A percentile compares a stretch with the other conserved stretches of the same genome.
These are phyloP conservation scores for Leucophora obtusa DNA, from an alignment of 2,888 invertebrate species.

Conservation along the genomic window DNA sequence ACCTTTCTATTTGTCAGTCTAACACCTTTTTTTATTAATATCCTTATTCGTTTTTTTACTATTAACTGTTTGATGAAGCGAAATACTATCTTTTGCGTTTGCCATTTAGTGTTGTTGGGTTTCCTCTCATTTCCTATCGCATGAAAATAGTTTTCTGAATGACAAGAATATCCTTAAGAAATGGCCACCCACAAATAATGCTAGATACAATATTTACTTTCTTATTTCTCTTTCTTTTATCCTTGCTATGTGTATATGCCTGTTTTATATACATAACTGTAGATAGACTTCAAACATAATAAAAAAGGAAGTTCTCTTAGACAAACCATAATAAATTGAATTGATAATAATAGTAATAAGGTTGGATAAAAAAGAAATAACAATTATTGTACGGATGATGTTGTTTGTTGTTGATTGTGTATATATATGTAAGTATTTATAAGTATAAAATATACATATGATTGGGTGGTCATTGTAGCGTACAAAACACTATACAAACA, in stretches of 20 bases:
- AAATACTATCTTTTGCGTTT: no score
- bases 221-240: not conserved
- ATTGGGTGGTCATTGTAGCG: constrained; percentile 51
- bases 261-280: no score
- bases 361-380: constrained; percentile 33
- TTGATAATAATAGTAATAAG: constrained; percentile 37
- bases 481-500: constrained; percentile 50
- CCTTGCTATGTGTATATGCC: no score
- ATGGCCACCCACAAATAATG: constrained; percentile 34
- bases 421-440: not conserved
- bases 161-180: not conserved
- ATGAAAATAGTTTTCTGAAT: no score
- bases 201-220: constrained; percentile 4
- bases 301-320: constrained; percentile 24
- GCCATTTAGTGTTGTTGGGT: no score
- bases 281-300: not conserved
- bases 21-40: no score
- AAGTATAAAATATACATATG: constrained; percentile 30
- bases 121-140: no score
- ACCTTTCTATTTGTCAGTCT: no score
- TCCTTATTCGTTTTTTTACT: no score
- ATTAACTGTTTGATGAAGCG: no score
- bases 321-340: constrained; percentile 49
- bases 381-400: constrained; percentile 41
- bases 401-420: constrained; percentile 9